Conservation (phyloP, 2,888 invertebrate species). For the Platycheirus albimanus region DNA sequence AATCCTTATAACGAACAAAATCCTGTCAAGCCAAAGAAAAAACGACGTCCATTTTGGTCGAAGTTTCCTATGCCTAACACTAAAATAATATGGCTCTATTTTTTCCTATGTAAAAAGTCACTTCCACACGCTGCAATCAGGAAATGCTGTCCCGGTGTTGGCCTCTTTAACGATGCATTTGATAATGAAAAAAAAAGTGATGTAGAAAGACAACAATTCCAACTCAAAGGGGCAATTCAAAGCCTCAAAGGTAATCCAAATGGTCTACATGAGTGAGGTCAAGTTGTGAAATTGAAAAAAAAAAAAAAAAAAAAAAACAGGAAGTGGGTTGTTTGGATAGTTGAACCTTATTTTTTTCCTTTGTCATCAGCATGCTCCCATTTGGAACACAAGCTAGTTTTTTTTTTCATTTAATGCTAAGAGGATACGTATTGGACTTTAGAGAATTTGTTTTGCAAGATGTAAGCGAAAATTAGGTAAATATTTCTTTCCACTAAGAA, state of each 20-base stretch:
- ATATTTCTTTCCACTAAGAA: too few relatives aligned
- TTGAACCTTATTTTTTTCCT: neutral
- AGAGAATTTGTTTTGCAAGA: too few relatives aligned
- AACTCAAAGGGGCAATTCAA: slow-evolving; percentile 44
- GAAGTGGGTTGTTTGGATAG: neutral
- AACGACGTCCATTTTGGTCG: neutral
- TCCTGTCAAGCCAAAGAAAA: neutral
- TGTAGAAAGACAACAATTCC: slow-evolving; percentile 20
- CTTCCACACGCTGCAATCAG: slow-evolving; percentile 20
- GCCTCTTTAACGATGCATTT: slow-evolving; percentile 25
- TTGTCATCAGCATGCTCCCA: neutral
- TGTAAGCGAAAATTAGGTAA: too few relatives aligned
- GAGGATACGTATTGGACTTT: too few relatives aligned
- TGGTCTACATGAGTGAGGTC: slow-evolving; percentile 11
- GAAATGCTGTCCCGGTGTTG: slow-evolving; percentile 6
- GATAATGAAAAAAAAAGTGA: slow-evolving; percentile 25
- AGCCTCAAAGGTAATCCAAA: slow-evolving; percentile 42
- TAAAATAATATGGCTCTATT: neutral
- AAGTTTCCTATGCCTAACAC: neutral
- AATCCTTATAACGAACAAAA: slow-evolving; percentile 14
- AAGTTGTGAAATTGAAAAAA: slow-evolving; percentile 7
- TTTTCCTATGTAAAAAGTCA: slow-evolving; percentile 1
- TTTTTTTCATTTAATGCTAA: too few relatives aligned
- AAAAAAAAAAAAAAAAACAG: neutral
- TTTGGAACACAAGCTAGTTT: too few relatives aligned